Evolutionary conservation across 2,888 invertebrate species (phyloP).

Genomic region (Eupithecia abbreviata): DNA sequence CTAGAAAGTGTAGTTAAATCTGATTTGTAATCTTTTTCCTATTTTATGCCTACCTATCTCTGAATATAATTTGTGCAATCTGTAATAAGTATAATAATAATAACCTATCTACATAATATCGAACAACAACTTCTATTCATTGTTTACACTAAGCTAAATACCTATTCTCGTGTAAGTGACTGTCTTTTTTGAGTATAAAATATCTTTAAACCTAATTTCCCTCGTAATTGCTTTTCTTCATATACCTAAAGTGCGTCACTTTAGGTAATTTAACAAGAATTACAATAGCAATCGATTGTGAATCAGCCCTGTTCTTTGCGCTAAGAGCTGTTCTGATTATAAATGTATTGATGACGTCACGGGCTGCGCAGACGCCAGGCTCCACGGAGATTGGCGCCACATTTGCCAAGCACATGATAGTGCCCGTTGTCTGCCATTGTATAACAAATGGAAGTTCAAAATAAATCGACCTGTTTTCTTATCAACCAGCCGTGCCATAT

Average conservation of each 20-base stretch:
- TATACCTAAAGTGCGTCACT: background rate
- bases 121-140: too few species aligned
- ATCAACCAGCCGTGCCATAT: slow-evolving; percentile 57
- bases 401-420: slow-evolving; percentile 78
- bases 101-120: too few species aligned
- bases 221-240: background rate
- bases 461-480: slow-evolving; percentile 71
- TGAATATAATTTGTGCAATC: too few species aligned
- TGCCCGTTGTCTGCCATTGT: slow-evolving; percentile 50
- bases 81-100: too few species aligned
- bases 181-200: too few species aligned
- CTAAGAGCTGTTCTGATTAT: slow-evolving; percentile 49
- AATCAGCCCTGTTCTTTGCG: slow-evolving; percentile 46
- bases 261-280: background rate
- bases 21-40: too few species aligned
- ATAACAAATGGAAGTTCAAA: slow-evolving; percentile 62
- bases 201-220: too few species aligned
- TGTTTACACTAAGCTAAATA: too few species aligned
- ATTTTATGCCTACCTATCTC: too few species aligned
- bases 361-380: slow-evolving; percentile 65
- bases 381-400: slow-evolving; percentile 69
- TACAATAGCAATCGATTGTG: slow-evolving; percentile 1
- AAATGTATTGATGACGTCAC: slow-evolving; percentile 64
- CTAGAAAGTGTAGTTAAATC: too few species aligned
- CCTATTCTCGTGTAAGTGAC: too few species aligned